These are phyloP conservation scores for Pogonomyrmex barbatus DNA, from an alignment of 1,140 invertebrate genomes.

Conservation along the genomic window DNA sequence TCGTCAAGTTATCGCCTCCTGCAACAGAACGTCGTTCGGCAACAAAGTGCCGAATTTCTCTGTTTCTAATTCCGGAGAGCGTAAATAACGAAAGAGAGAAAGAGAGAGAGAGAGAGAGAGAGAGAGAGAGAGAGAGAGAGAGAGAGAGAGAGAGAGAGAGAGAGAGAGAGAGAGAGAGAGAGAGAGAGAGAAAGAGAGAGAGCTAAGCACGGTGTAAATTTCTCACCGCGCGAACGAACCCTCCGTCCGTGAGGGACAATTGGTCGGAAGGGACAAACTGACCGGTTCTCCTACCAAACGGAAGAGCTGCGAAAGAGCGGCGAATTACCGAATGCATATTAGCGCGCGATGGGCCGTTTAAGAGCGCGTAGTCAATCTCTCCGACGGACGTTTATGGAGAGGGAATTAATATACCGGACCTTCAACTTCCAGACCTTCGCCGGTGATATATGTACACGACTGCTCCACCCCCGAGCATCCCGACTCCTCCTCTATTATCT, in stretches of 20 bases:
- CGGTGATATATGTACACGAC: slow-evolving; percentile 84
- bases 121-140: not conserved
- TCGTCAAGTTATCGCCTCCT: slow-evolving; percentile 43
- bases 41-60: slow-evolving; percentile 9
- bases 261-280: slow-evolving; percentile 37
- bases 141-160: not conserved
- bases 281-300: slow-evolving; percentile 29
- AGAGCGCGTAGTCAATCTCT: slow-evolving; percentile 86
- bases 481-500: slow-evolving; percentile 54
- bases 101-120: not conserved
- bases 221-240: slow-evolving; percentile 30
- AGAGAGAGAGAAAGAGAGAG: too few relatives aligned
- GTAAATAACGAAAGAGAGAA: slow-evolving; percentile 40
- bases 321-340: slow-evolving; percentile 85
- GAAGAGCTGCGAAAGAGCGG: slow-evolving; percentile 73
- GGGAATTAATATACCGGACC: slow-evolving; percentile 86
- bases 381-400: slow-evolving; percentile 85
- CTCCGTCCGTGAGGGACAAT: slow-evolving; percentile 34
- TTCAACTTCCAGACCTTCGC: slow-evolving; percentile 82
- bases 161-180: not conserved
- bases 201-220: slow-evolving; percentile 43
- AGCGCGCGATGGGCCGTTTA: slow-evolving; percentile 84
- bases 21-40: not conserved
- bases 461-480: slow-evolving; percentile 76
- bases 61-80: slow-evolving; percentile 33